Evolutionary conservation across 2,888 invertebrate genomes (phyloP).

Genomic region (Nephrotoma flavescens): DNA sequence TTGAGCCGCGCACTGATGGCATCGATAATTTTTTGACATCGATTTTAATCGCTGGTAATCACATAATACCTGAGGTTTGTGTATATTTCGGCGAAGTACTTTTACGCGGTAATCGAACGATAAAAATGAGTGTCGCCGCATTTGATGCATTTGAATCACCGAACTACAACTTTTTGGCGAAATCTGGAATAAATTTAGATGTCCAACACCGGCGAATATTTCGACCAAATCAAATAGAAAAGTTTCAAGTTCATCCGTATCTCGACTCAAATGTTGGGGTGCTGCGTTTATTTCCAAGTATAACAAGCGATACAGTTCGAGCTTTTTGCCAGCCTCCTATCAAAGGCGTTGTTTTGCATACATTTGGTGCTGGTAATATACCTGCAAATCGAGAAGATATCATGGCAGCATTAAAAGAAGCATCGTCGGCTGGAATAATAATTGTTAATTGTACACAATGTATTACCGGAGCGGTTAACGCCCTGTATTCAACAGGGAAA

Average conservation of each 20-base stretch:
- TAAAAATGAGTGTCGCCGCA: constrained; percentile 26
- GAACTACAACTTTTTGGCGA: constrained; percentile 69
- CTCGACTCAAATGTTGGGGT: constrained; percentile 76
- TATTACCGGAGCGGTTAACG: constrained; percentile 60
- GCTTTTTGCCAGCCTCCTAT: constrained; percentile 64
- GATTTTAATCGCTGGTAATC: constrained; percentile 75
- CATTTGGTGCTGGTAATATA: constrained; percentile 88
- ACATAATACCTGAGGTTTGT: constrained; percentile 84
- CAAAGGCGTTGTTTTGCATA: constrained; percentile 71
- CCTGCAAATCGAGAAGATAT: constrained; percentile 71
- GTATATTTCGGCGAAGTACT: constrained; percentile 81
- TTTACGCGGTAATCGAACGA: constrained; percentile 63
- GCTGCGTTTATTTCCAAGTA: constrained; percentile 80
- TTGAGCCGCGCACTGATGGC: constrained; percentile 87
- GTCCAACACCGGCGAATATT: constrained; percentile 37
- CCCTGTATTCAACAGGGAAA: constrained; percentile 74
- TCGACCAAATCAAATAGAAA: constrained; percentile 42
- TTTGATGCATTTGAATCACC: constrained; percentile 43
- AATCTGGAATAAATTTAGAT: constrained; percentile 66
- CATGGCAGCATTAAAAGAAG: constrained; percentile 51
- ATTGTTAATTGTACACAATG: constrained; percentile 91
- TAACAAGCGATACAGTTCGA: constrained; percentile 59
- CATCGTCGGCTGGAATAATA: constrained; percentile 62
- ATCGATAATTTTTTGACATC: constrained; percentile 88
- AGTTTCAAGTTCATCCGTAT: constrained; percentile 54